Evolutionary conservation across 2,797 vertebrate species (phyloP), one percentile per base, ranked within the genome.

Genomic region (Graptemys geographica): DNA sequence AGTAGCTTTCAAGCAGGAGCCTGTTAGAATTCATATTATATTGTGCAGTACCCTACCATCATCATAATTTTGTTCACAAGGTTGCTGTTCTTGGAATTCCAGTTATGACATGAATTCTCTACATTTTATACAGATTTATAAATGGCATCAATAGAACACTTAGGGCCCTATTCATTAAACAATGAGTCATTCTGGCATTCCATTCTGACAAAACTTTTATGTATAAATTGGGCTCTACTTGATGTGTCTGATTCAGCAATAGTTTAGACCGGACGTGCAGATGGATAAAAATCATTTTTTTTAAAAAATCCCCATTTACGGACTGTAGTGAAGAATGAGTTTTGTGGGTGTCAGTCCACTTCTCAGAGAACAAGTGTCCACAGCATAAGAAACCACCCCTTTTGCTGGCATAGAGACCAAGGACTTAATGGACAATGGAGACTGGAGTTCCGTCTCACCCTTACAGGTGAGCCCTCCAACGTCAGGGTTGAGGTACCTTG

Each of bases 31-130:
- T 78, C 80, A 33, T 27, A 87, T 74, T 59, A 41, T 93, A 8
- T 33, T 86, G 74, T 83, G 87, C 95, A 84, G 76, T 19, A 86
- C 83, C 76, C 94, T 96, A 78, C 79, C 86, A 90, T 49, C 80
- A 91, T 56, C 83, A 49, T 49, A 31, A 95, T 74, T 94, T 11
- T 88, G 74, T 94, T 93, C 85, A 59, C 81, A 88, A 93, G 94
- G 94, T 92, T 94, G 94, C 96, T 93, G 94, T 53, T 69, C 90
- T 78, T 95, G 95, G 97, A 98, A 98, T 98, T 96, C 90, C 95
- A 98, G 96, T 91, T 94, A 97, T 97, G 97, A 92, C 96, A 96
- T 89, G 96, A 98, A 98, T 97, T 95, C 96, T 98, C 89, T 90
- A 95, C 94, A 92, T 97, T 95, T 97, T 56, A 92, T 93, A 96